Conservation (phyloP, 2,797 vertebrate genomes). For the Intellagama lesueurii region DNA sequence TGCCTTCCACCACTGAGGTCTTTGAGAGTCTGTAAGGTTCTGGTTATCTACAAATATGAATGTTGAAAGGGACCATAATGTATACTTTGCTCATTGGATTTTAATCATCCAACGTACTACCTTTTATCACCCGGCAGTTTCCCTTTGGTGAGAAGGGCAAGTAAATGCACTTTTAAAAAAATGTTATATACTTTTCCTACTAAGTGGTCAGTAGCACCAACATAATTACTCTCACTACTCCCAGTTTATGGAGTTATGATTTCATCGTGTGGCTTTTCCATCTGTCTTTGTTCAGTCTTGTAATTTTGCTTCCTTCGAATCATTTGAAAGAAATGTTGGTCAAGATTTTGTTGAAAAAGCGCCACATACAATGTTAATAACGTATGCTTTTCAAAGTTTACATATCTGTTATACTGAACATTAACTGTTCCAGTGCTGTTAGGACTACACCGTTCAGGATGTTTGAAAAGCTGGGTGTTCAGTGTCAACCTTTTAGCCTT, state of each 20-base stretch:
- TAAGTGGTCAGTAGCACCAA: not conserved
- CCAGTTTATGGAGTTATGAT: not conserved
- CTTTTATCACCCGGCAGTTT: not conserved
- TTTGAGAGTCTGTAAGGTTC: not conserved
- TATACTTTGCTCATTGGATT: not conserved
- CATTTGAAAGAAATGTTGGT: slow-evolving; percentile 15
- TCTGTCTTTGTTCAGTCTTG: not conserved
- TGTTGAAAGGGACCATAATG: not conserved
- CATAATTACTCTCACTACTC: not conserved
- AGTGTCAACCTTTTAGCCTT: not conserved
- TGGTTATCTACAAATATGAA: not conserved
- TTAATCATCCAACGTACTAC: not conserved
- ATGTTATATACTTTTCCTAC: not conserved
- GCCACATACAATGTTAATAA: not conserved
- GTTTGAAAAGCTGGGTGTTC: not conserved
- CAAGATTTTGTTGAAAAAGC: not conserved
- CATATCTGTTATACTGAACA: slow-evolving; percentile 7
- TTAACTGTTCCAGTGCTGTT: slow-evolving; percentile 31
- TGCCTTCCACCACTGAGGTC: not conserved
- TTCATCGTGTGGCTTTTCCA: fast-evolving
- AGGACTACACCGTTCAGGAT: not conserved
- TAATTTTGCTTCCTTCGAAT: not conserved
- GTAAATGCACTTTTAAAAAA: not conserved
- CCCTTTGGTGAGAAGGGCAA: not conserved
- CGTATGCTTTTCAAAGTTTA: slow-evolving; percentile 21